These are phyloP conservation scores for Macroteleia sp. DNA, from an alignment of 2,888 invertebrate genomes.

Conservation along the genomic window DNA sequence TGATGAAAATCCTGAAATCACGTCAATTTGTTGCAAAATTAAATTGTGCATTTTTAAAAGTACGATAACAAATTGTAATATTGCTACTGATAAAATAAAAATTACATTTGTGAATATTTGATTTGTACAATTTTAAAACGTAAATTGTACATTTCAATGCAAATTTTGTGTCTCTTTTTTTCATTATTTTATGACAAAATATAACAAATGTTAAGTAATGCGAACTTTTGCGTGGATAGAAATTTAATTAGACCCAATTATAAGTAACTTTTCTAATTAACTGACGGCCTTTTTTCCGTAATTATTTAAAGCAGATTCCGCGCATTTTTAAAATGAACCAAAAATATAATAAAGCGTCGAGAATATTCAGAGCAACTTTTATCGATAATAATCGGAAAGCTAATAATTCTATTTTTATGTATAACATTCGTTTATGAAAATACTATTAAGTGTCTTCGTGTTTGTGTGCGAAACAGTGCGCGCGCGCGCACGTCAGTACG, in stretches of 20 bases:
- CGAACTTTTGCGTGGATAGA: constrained; percentile 36
- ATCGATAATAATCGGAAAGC: constrained; percentile 46
- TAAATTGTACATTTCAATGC: too few species aligned
- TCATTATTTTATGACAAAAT: constrained; percentile 11
- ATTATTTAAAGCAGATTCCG: constrained; percentile 49
- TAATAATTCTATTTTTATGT: constrained; percentile 46
- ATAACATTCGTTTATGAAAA: constrained; percentile 40
- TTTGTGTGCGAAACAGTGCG: neutral
- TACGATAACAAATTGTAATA: too few species aligned
- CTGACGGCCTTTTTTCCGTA: constrained; percentile 37
- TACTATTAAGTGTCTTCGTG: neutral
- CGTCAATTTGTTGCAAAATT: too few species aligned
- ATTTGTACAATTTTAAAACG: too few species aligned
- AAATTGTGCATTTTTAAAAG: too few species aligned
- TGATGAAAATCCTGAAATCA: too few species aligned
- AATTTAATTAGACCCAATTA: constrained; percentile 58
- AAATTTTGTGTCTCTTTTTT: too few species aligned
- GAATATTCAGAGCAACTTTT: constrained; percentile 47
- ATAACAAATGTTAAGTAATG: constrained; percentile 28
- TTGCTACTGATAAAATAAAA: too few species aligned
- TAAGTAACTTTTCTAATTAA: constrained; percentile 59
- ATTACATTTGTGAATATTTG: too few species aligned
- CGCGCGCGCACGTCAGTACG: neutral
- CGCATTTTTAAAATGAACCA: constrained; percentile 47
- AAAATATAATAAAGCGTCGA: constrained; percentile 46